Percentiles rank a stretch among this genome's conserved stretches.
These are phyloP conservation scores for Lucifuga dentata DNA, from an alignment of 2,113 vertebrate species.

Conservation along the genomic window DNA sequence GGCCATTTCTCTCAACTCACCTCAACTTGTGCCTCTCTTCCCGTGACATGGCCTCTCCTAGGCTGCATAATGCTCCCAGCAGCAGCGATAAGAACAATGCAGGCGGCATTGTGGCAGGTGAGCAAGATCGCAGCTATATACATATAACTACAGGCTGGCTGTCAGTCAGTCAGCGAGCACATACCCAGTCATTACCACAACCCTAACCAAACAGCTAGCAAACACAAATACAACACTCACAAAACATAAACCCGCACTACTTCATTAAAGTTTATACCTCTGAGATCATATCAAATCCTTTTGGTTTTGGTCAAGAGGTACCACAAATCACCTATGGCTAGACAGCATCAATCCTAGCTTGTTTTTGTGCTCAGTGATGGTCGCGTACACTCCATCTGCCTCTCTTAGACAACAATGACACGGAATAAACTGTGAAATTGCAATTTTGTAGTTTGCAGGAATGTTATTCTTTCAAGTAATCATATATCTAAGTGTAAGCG, in stretches of 20 bases:
- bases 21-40: slow-evolving; percentile 81
- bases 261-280: background rate
- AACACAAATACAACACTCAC: background rate
- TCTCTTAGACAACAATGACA: background rate
- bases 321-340: background rate
- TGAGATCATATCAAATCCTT: slow-evolving; percentile 15
- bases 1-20: slow-evolving; percentile 53
- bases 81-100: slow-evolving; percentile 66
- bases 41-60: slow-evolving; percentile 74
- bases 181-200: slow-evolving; percentile 35
- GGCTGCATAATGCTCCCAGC: slow-evolving; percentile 56
- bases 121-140: slow-evolving; percentile 22
- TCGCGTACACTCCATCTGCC: slow-evolving; percentile 10
- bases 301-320: background rate
- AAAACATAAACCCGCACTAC: background rate
- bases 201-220: slow-evolving; percentile 5
- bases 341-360: slow-evolving; percentile 5
- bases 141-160: slow-evolving; percentile 42
- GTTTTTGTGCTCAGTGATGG: background rate
- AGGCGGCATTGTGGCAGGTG: slow-evolving; percentile 59
- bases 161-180: slow-evolving; percentile 24
- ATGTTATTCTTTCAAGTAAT: slow-evolving; percentile 41
- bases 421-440: background rate
- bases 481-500: background rate
- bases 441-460: slow-evolving; percentile 4